Evolutionary conservation across 2,888 invertebrate species (phyloP), one percentile per base, ranked within the genome.

Genomic region (Choristoneura rosaceana): DNA sequence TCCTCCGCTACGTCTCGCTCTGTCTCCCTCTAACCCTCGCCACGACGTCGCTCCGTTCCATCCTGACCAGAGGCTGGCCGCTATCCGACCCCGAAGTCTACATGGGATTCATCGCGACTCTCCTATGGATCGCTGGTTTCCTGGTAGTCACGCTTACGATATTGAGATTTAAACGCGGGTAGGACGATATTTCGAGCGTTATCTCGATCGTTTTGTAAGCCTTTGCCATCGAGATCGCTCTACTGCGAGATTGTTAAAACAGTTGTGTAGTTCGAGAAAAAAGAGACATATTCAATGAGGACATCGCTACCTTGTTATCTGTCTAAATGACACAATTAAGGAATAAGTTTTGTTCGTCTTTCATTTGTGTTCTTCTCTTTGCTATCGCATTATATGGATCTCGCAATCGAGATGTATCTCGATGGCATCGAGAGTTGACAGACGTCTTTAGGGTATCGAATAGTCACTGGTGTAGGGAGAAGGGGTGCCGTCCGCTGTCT

Each of bases 21-120:
- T 96, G 97, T 80, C 95, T 99, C 66, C 99, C 99, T 0, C 92
- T 98, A 67, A 99, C 99, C 0, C 95, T 98, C 86, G 98, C 98
- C n/a, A 98, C 98, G n/a, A 97, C 98, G 58, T 96, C 98, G 0
- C 94, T 99, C 66, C 95, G 99, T 67, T 97, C 97, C 68, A 97
- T 98, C 90, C 94, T 98, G 63, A 98, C 98, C 0, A 94, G 98
- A 78, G 99, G 99, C 62, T 98, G 98, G 98, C 95, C 95, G 61
- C 95, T 99, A 69, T 85, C 95, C 0, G 97, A 98, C 83, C 95
- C 96, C 0, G 97, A 97, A 68, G 98, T 99, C 0, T 98, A 98
- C 91, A 95, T 96, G 87, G 98, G 98, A 17, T 98, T 97, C 89
- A 94, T 98, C 1, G 96, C 98, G 50, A 98, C 98, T 2, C 93